Conservation (phyloP, 2,888 invertebrate species). For the Uloborus plumipes region DNA sequence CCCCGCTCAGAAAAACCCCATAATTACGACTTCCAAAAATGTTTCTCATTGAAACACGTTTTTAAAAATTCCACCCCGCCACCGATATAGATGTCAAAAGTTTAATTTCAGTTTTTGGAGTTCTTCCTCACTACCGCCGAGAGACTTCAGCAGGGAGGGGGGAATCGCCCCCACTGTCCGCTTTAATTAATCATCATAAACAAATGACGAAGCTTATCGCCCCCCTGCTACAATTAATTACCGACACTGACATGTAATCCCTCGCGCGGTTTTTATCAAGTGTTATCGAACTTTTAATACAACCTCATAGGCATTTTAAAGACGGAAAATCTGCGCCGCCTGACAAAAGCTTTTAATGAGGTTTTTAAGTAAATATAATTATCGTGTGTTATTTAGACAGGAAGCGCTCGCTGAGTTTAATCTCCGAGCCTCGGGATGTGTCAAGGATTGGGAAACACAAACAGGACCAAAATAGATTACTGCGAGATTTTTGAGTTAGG, state of each 20-base stretch:
- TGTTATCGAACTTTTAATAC: constrained; percentile 64
- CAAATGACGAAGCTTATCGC: constrained; percentile 61
- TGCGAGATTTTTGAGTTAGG: too few species aligned
- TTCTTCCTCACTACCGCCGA: constrained; percentile 22
- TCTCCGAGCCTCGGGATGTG: constrained; percentile 32
- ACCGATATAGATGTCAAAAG: constrained; percentile 62
- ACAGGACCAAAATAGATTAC: constrained; percentile 59
- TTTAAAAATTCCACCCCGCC: constrained; percentile 34
- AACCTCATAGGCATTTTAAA: constrained; percentile 54
- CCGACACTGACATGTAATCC: constrained; percentile 64
- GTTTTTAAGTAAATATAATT: constrained; percentile 65
- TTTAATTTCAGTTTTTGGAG: constrained; percentile 58
- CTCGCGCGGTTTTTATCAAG: constrained; percentile 61
- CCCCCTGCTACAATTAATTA: constrained; percentile 62
- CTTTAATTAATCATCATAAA: constrained; percentile 64
- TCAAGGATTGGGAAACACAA: constrained; percentile 56
- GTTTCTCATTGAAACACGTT: not conserved
- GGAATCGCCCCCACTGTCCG: constrained; percentile 23
- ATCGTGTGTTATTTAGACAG: constrained; percentile 61
- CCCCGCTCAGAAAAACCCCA: too few species aligned
- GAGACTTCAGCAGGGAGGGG: not conserved
- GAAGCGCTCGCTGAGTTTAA: constrained; percentile 49
- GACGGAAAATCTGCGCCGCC: constrained; percentile 50
- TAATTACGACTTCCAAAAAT: too few species aligned
- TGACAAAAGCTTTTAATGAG: constrained; percentile 64